Conservation (phyloP, 2,113 vertebrate genomes). For the Cricetomys ansorgei region DNA sequence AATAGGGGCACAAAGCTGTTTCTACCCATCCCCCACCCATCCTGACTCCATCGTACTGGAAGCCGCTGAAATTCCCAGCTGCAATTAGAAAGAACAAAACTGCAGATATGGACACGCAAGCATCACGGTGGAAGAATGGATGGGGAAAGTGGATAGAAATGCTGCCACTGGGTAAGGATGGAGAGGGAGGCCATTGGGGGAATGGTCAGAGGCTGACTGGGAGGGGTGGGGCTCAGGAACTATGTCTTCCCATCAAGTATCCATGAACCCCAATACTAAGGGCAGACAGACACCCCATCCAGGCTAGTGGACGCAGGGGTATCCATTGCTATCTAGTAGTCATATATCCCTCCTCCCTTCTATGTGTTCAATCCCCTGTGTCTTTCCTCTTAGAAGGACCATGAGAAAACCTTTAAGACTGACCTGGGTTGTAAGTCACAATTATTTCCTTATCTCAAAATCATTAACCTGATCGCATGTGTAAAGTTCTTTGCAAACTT, state of each 20-base stretch:
- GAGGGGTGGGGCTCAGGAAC: neutral
- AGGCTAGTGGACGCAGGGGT: neutral
- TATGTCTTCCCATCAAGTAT: accelerated
- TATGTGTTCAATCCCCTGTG: neutral
- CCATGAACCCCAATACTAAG: neutral
- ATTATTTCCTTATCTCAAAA: no score
- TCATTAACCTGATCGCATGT: neutral
- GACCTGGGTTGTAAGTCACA: neutral
- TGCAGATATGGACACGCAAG: neutral
- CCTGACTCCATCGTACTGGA: constrained; percentile 39
- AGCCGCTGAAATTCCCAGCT: constrained; percentile 45
- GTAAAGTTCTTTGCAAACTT: neutral
- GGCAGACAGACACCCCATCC: neutral
- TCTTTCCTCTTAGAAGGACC: neutral
- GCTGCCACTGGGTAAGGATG: neutral
- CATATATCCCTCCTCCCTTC: neutral
- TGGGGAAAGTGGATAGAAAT: neutral
- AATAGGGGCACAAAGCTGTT: neutral
- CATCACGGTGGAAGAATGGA: neutral
- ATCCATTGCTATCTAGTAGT: neutral
- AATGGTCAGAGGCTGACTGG: neutral
- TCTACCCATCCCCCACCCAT: constrained; percentile 53
- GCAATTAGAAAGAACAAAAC: constrained; percentile 57
- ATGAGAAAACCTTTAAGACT: accelerated
- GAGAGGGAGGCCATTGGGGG: neutral